Base-by-base conservation (phyloP, 2,113 vertebrate species). In the Cheilinus undulatus region DNA sequence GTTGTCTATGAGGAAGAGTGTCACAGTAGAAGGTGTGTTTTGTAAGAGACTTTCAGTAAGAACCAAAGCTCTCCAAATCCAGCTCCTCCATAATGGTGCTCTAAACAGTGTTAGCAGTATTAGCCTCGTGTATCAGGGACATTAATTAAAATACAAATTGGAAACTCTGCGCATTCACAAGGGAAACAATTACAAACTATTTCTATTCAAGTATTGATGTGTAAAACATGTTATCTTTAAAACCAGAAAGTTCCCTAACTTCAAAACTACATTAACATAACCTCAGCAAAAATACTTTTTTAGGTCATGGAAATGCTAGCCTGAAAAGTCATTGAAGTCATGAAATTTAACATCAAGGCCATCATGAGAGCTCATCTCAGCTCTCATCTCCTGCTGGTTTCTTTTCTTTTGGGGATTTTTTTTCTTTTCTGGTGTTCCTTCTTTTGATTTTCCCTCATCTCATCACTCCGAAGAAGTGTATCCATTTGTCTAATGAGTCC, bases 401-500 rank as follows among this genome's bases (percentile, higher is more conserved):
- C 20, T 54, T 48, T 58, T 38, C 36, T n/a, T 36, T 17, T 14
- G 20, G 8, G 17, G 3, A 5, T 32, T 23, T 48, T 51, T 30
- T 32, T 30, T 12, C 26, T 49, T 19, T 46, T 13, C 0, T 2
- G 27, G 23, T 19, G 54, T 14, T 34, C 49, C 4, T 1, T 22
- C 34, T 34, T 65, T 78, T 81, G 61, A 78, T 75, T 80, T 43
- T 11, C 40, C 51, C 59, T 32, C 19, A 43, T 73, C 27, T 67
- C 62, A 60, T 63, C 51, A 24, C 50, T 61, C 64, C 4, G 11
- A 26, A 48, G 48, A 80, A 66, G 17, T 28, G 8, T 27, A 32
- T 59, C 46, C 22, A 70, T 81, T 76, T 68, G 60, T 58, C 46
- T 82, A 75, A 80, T 85, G 78, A 84, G 62, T 68, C 27, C 2